A percentile compares a stretch with the other conserved stretches of the same genome.
These are phyloP conservation scores for Bugula neritina DNA, from an alignment of 2,888 invertebrate species.

Conservation along the genomic window DNA sequence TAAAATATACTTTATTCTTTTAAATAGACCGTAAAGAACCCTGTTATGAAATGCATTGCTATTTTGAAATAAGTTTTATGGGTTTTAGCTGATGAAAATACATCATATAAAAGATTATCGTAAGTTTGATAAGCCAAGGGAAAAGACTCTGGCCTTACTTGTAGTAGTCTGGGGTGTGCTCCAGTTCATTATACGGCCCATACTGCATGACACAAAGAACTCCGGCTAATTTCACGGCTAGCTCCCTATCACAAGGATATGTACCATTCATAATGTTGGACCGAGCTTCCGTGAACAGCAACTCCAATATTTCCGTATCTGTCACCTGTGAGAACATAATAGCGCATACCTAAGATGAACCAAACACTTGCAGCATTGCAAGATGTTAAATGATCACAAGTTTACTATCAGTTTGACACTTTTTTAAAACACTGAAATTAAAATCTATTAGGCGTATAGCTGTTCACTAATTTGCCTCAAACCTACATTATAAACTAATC, in stretches of 20 bases:
- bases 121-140: too few species aligned
- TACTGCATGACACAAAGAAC: constrained; percentile 4
- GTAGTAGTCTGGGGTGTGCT: constrained; percentile 6
- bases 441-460: too few species aligned
- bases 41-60: too few species aligned
- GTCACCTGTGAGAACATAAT: not conserved
- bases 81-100: too few species aligned
- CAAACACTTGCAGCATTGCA: too few species aligned
- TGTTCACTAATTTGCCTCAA: too few species aligned
- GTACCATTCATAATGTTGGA: constrained; percentile 19
- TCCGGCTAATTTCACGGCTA: not conserved
- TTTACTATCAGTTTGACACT: not conserved
- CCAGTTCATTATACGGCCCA: not conserved
- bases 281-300: constrained; percentile 17
- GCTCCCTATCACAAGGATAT: constrained; percentile 7
- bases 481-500: too few species aligned
- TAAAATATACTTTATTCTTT: too few species aligned
- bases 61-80: too few species aligned
- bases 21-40: too few species aligned
- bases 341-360: too few species aligned
- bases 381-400: not conserved
- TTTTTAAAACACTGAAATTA: not conserved
- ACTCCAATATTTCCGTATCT: constrained; percentile 21
- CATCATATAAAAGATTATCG: too few species aligned
- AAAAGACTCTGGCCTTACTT: constrained; percentile 16